Percentiles rank a stretch among this genome's conserved stretches.
phyloP scores from a whole-genome alignment of 2,113 vertebrate species.

The Phaetusa simplex region DNA sequence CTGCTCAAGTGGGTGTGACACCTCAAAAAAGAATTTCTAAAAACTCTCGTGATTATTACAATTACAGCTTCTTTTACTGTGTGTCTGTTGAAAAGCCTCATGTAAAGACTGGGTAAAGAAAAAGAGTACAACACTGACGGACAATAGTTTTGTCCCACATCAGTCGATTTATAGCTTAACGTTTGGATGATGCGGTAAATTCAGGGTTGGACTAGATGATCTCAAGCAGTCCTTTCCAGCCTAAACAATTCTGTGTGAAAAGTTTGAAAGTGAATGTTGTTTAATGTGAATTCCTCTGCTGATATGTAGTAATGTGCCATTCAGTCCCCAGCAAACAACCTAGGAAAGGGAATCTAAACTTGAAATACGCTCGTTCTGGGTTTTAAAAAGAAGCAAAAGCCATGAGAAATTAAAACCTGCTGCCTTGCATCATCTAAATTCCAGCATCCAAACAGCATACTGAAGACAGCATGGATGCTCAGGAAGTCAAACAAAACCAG shows the following conservation, averaged over 20 bases:
- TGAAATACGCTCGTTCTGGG: slow-evolving; percentile 14
- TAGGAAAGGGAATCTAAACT: slow-evolving; percentile 38
- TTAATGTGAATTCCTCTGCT: slow-evolving; percentile 60
- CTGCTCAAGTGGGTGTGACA: slow-evolving; percentile 43
- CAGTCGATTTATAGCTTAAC: slow-evolving; percentile 53
- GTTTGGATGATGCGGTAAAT: slow-evolving; percentile 50
- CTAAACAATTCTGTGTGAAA: background rate
- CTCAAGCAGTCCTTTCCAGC: background rate
- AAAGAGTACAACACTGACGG: slow-evolving; percentile 19
- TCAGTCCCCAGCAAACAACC: slow-evolving; percentile 24
- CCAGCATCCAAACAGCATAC: background rate
- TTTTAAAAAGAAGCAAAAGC: slow-evolving; percentile 30
- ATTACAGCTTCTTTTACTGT: slow-evolving; percentile 48
- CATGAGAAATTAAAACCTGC: background rate
- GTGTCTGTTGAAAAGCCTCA: background rate
- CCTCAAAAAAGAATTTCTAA: slow-evolving; percentile 43
- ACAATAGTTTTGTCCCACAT: slow-evolving; percentile 25
- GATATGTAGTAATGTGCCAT: slow-evolving; percentile 12
- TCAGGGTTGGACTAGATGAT: background rate
- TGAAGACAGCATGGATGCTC: background rate
- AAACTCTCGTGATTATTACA: slow-evolving; percentile 34
- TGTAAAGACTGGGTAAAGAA: slow-evolving; percentile 30
- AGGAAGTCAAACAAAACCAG: background rate
- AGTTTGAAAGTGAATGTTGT: slow-evolving; percentile 54
- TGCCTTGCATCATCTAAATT: background rate